Evolutionary conservation across 2,797 vertebrate genomes (phyloP).

Genomic region (Hemitrygon akajei): DNA sequence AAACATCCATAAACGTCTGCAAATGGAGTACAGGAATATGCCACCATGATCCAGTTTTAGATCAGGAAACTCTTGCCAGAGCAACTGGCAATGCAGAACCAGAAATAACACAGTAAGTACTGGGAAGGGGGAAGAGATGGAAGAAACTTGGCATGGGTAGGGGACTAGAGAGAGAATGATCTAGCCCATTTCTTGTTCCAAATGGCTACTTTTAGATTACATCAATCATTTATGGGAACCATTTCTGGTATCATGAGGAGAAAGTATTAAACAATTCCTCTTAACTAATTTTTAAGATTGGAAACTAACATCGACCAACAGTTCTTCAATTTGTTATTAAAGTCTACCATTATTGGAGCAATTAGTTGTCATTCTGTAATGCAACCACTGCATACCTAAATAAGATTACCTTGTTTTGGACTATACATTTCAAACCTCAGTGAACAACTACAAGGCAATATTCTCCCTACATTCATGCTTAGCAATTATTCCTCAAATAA

Average conservation of each 20-base stretch:
- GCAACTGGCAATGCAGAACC: too few species aligned
- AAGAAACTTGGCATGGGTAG: too few species aligned
- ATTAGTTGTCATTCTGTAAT: neutral
- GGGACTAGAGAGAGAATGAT: too few species aligned
- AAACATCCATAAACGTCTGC: too few species aligned
- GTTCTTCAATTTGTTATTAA: neutral
- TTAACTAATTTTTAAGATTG: neutral
- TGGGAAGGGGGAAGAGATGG: too few species aligned
- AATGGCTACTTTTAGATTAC: neutral
- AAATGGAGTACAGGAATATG: too few species aligned
- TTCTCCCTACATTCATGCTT: neutral
- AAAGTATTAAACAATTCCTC: neutral
- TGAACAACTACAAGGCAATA: neutral
- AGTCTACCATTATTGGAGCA: neutral
- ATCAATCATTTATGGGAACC: neutral
- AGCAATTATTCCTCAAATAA: neutral
- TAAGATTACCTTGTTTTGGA: neutral
- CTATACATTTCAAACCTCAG: neutral
- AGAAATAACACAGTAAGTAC: too few species aligned
- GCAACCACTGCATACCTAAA: neutral
- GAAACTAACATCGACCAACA: neutral
- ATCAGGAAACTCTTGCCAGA: too few species aligned
- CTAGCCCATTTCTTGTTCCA: too few species aligned
- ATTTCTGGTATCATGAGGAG: neutral
- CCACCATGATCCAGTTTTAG: too few species aligned